phyloP scores from a whole-genome alignment of 1,140 invertebrate species.

The Vanessa tameamea region DNA sequence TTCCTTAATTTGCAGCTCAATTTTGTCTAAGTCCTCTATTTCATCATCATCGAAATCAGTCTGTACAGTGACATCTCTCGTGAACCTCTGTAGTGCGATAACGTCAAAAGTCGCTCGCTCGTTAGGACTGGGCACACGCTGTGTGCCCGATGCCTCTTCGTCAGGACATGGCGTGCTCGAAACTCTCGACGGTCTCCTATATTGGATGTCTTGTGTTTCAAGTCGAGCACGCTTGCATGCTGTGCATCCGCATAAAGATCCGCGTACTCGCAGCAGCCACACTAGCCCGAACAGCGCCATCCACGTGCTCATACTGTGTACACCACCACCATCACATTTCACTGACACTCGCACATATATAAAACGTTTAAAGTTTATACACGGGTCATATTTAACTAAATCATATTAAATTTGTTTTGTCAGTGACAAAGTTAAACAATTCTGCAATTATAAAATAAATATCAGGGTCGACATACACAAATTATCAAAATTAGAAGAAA shows the following conservation, averaged over 20 bases:
- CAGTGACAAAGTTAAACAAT: background rate
- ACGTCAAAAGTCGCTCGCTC: slow-evolving; percentile 69
- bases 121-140: slow-evolving; percentile 48
- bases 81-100: slow-evolving; percentile 69
- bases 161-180: slow-evolving; percentile 18
- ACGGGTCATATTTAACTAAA: background rate
- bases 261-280: slow-evolving; percentile 88
- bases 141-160: slow-evolving; percentile 33
- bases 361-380: slow-evolving; percentile 1
- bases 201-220: slow-evolving; percentile 51
- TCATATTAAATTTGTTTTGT: background rate
- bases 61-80: slow-evolving; percentile 71
- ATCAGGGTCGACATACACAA: background rate
- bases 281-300: slow-evolving; percentile 93
- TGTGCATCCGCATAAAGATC: slow-evolving; percentile 86
- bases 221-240: slow-evolving; percentile 84
- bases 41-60: slow-evolving; percentile 74
- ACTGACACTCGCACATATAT: slow-evolving; percentile 32
- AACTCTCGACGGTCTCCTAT: slow-evolving; percentile 9
- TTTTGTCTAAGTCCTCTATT: slow-evolving; percentile 71
- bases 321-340: slow-evolving; percentile 56
- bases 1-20: slow-evolving; percentile 70
- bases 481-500: background rate
- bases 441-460: background rate
- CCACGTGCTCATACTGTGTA: slow-evolving; percentile 75